phyloP scores from a whole-genome alignment of 2,113 vertebrate species.

The Tenrec ecaudatus region DNA sequence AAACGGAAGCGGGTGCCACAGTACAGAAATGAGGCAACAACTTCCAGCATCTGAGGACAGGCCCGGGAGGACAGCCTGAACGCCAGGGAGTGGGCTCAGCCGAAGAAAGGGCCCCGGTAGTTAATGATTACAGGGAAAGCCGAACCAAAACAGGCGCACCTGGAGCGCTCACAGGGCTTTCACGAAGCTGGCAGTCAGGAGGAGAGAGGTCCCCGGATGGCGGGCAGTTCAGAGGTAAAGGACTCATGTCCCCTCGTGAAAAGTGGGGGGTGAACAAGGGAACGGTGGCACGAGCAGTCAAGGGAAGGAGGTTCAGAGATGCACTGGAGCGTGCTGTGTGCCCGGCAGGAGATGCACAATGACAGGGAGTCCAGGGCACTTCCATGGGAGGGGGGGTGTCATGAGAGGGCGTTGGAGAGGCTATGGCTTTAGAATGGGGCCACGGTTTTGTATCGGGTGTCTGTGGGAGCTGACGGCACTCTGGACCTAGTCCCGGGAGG shows the following conservation, averaged over 20 bases:
- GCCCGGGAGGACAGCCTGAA: background rate
- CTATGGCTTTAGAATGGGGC: background rate
- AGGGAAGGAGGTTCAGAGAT: background rate
- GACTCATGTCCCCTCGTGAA: background rate
- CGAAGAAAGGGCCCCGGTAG: background rate
- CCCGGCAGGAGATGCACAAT: background rate
- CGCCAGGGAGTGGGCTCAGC: background rate
- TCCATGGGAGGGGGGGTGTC: background rate
- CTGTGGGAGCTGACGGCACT: background rate
- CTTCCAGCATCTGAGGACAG: background rate
- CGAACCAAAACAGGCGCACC: background rate
- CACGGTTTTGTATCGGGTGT: no score
- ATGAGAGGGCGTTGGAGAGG: background rate
- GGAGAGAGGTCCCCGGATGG: background rate
- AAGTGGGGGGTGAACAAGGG: background rate
- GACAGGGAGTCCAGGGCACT: background rate
- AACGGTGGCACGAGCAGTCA: background rate
- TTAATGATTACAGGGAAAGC: background rate
- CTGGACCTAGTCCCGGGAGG: background rate
- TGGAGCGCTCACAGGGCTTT: background rate
- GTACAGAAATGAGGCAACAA: background rate
- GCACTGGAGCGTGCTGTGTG: background rate
- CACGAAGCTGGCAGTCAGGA: background rate
- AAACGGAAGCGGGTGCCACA: background rate
- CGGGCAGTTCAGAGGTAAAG: background rate